Base-by-base conservation (phyloP, 2,888 invertebrate genomes). In the Protodeltote pygarga region DNA sequence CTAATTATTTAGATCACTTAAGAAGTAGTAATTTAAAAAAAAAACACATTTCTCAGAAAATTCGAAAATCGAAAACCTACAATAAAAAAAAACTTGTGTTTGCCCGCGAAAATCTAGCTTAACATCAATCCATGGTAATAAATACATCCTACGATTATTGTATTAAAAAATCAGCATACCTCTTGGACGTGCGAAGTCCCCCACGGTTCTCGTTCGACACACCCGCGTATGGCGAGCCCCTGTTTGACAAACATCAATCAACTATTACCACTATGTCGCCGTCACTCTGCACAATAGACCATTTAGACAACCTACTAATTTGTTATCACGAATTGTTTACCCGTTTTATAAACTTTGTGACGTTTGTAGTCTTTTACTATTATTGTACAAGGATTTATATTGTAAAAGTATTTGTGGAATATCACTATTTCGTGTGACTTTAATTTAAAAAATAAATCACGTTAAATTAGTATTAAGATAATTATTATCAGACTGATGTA, bases 191-290 rank as follows among this genome's bases (percentile, higher is more conserved):
- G 59, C 45, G 55, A 35, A 60, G 65, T 50, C 51, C 39, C 50
- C 65, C 65, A 48, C 68, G 38, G 59, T 63, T 66, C 53, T 25
- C 38, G 55, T 24, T 40, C 42, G 48, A 75, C 74, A 71, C 75
- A 65, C 71, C 65, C 65, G 55, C 66, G 51, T 52, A 57, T 55
- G 70, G 50, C 77, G 54, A 73, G 74, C 72, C 77, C 75, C 70
- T 61, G 63, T 63, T 66, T 65, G 69, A 50, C 64, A 70, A 71
- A 72, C 61, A 61, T 59, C 51, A 57, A 63, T 67, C 64, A 68
- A 50, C 58, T 39, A 69, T 63, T 59, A 57, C 52, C 34, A 63
- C 55, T 42, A 52, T 57, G 75, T 57, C 52, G 52, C 66, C 44
- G 61, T 13, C 45, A 57, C 15, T 50, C 57, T 54, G 21, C 24